Evolutionary conservation across 1,140 invertebrate genomes (phyloP).

Genomic region (Cryptotermes secundus): DNA sequence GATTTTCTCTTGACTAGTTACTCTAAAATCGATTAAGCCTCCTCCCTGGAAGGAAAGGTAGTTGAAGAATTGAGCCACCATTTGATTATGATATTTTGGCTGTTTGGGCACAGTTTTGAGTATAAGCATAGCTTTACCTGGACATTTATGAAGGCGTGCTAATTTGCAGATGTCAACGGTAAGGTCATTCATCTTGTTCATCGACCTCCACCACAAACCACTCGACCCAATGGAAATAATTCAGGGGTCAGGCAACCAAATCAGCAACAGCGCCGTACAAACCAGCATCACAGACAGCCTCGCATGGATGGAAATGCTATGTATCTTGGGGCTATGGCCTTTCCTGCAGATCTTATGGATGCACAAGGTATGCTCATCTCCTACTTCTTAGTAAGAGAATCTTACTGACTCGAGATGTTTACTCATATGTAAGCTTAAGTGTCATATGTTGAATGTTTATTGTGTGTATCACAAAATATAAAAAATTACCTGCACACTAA

Average conservation of each 20-base stretch:
- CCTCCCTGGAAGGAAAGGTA: no score
- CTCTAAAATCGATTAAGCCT: no score
- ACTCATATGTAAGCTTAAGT: not conserved
- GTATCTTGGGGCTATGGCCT: conserved; percentile 65
- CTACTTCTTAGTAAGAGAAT: not conserved
- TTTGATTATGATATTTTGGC: no score
- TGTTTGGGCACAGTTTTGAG: no score
- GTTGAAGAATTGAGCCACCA: no score
- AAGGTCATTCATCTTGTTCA: conserved; percentile 95
- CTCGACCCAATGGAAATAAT: conserved; percentile 36
- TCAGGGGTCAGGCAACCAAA: conserved; percentile 42
- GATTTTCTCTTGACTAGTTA: no score
- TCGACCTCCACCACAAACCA: conserved; percentile 64
- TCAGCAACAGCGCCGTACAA: conserved; percentile 37
- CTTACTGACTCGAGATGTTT: not conserved
- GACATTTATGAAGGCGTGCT: not conserved
- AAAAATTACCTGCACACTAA: no score
- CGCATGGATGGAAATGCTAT: conserved; percentile 54
- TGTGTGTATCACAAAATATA: no score
- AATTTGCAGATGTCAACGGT: conserved; percentile 77
- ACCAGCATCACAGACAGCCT: conserved; percentile 39
- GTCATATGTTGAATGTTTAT: not conserved
- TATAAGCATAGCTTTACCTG: no score
- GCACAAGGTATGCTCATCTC: conserved; percentile 46
- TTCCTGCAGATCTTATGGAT: conserved; percentile 58